Base-by-base conservation (phyloP, 92 coral and sea anemone species). In the Ricordea florida region DNA sequence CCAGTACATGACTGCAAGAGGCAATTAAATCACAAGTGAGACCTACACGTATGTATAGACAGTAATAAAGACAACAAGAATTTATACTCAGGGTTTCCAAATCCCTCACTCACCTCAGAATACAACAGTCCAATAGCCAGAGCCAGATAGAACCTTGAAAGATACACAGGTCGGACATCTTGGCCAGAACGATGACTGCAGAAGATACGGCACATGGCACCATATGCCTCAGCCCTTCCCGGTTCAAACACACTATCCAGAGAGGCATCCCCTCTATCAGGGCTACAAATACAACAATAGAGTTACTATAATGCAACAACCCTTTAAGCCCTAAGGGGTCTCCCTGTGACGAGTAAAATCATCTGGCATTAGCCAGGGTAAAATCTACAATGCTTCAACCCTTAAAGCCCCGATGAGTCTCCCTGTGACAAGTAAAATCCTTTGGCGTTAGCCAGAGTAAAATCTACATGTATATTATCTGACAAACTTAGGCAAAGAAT, bases 151-250 rank as follows among this genome's bases (percentile, higher is more conserved):
- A 96, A 96, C 49, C 99, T 69, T 7, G 99, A 92, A 6, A 96
- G 80, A 69, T 92, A 92, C 11, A 92, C 96, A 13, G 99, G 99
- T 21, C 93, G 59, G 28, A 96, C 61, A 35, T 84, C 83, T 58
- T 92, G 86, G 9, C 94, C 97, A 68, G 99, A 85, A 26, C 89
- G 81, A 58, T 89, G 99, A 65, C 97, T 88, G 70, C 99, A 96
- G 40, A 96, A 96, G 79, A 96, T 92, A 29, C 99, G 89, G 38
- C 97, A 96, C 33, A 96, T 70, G 5, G 97, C 88, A 25, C 99
- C 99, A 86, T 74, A 89, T 1, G 99, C 99, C 56, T 96, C 99
- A 26, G 99, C 99, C 18, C 96, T 83, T 8, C 99, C 99, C 47
- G 97, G 99, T 44, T 96, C 99, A 88, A 92, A 96, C 15, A 13